Conservation (phyloP, 2,113 vertebrate species). For the Muscicapa adusta region DNA sequence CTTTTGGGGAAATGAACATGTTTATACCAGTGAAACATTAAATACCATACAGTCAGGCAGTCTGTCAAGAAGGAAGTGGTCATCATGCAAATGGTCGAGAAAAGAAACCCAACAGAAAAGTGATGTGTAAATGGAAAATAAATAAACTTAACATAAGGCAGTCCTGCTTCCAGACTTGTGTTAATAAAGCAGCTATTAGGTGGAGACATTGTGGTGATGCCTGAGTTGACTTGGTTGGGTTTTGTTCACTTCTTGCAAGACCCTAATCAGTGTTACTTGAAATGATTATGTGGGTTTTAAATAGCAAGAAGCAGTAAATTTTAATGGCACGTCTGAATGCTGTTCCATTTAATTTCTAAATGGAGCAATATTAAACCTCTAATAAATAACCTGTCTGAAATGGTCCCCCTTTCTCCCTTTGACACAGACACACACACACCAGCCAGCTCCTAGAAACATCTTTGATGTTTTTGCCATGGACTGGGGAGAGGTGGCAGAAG, state of each 20-base stretch:
- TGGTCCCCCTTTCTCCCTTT: background rate
- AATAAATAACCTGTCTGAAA: slow-evolving; percentile 20
- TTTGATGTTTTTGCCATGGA: background rate
- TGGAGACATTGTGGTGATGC: slow-evolving; percentile 56
- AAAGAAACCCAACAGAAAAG: slow-evolving; percentile 9
- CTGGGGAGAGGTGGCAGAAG: background rate
- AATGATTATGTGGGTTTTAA: slow-evolving; percentile 62
- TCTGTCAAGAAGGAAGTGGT: background rate
- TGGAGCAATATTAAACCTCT: slow-evolving; percentile 13
- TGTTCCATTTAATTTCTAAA: slow-evolving; percentile 25
- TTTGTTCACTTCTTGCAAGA: slow-evolving; percentile 63
- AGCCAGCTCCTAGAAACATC: background rate
- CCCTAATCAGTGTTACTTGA: slow-evolving; percentile 63
- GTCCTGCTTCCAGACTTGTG: slow-evolving; percentile 46
- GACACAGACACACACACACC: background rate
- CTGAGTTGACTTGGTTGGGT: background rate
- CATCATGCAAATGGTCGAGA: background rate
- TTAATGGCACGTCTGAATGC: slow-evolving; percentile 29
- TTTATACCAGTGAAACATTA: background rate
- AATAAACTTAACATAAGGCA: background rate
- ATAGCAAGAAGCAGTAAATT: slow-evolving; percentile 56
- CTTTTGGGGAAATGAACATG: background rate
- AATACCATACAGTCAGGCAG: background rate
- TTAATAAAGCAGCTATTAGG: slow-evolving; percentile 64
- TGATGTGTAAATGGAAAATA: slow-evolving; percentile 50